These are phyloP conservation scores for Euzophera pinguis DNA, from an alignment of 2,888 invertebrate genomes.

Conservation along the genomic window DNA sequence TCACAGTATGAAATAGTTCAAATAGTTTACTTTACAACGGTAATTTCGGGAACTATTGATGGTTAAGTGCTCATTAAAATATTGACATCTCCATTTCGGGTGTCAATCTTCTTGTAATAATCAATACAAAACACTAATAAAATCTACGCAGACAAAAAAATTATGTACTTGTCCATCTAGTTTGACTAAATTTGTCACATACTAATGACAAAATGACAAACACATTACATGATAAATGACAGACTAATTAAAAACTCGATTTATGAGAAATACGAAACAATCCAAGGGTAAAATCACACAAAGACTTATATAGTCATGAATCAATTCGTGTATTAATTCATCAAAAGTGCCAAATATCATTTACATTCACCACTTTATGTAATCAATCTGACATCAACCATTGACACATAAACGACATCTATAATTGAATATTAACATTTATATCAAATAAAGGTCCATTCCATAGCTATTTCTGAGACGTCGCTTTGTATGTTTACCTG, in stretches of 20 bases:
- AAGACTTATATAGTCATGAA: no score
- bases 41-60: neutral
- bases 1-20: constrained; percentile 30
- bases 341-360: constrained; percentile 1
- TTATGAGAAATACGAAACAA: no score
- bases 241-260: no score
- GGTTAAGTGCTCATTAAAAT: neutral
- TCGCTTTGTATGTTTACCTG: neutral
- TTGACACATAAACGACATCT: constrained; percentile 11
- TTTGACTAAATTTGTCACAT: no score
- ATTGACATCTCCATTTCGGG: no score
- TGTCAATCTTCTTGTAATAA: no score
- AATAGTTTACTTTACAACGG: constrained; percentile 5
- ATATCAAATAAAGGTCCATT: neutral
- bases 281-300: no score
- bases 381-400: constrained; percentile 8
- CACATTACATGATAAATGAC: no score
- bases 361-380: constrained; percentile 3
- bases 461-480: neutral
- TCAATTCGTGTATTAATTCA: neutral
- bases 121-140: no score
- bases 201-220: no score
- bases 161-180: no score
- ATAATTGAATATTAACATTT: constrained; percentile 7
- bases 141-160: no score